A percentile compares a stretch with the other conserved stretches of the same genome.
phyloP scores from a whole-genome alignment of 2,797 vertebrate species.

The Hydrocynus forskahlii region DNA sequence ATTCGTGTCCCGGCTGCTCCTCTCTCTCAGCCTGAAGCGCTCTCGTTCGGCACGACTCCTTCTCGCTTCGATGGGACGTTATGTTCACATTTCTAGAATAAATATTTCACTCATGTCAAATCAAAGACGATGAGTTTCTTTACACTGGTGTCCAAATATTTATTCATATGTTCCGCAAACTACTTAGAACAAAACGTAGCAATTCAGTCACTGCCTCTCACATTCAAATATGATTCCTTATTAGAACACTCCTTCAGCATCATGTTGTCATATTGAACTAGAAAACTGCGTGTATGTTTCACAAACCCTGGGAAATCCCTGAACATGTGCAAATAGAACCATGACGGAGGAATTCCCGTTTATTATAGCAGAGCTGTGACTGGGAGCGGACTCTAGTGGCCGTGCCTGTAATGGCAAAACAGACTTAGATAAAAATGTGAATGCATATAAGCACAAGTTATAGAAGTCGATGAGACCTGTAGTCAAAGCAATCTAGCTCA shows the following conservation, averaged over 20 bases:
- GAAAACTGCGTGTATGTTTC: neutral
- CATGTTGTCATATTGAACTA: no score
- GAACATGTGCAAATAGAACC: neutral
- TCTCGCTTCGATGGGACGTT: neutral
- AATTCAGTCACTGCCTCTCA: no score
- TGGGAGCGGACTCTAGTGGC: constrained; percentile 27
- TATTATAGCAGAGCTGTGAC: neutral
- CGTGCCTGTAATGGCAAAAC: neutral
- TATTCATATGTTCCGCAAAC: no score
- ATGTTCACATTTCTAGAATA: neutral
- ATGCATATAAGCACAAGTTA: neutral
- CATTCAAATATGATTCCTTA: no score
- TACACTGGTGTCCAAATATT: no score
- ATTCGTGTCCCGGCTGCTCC: neutral
- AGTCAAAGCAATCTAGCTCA: neutral
- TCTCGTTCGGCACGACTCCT: neutral
- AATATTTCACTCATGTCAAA: neutral
- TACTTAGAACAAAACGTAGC: no score
- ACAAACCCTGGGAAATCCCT: neutral
- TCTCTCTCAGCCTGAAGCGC: neutral
- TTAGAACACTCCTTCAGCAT: no score
- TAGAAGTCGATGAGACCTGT: neutral
- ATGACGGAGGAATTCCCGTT: neutral
- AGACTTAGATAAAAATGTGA: neutral
- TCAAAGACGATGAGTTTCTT: no score